Base-by-base conservation (phyloP, 1,140 invertebrate species). In the Orussus abietinus region DNA sequence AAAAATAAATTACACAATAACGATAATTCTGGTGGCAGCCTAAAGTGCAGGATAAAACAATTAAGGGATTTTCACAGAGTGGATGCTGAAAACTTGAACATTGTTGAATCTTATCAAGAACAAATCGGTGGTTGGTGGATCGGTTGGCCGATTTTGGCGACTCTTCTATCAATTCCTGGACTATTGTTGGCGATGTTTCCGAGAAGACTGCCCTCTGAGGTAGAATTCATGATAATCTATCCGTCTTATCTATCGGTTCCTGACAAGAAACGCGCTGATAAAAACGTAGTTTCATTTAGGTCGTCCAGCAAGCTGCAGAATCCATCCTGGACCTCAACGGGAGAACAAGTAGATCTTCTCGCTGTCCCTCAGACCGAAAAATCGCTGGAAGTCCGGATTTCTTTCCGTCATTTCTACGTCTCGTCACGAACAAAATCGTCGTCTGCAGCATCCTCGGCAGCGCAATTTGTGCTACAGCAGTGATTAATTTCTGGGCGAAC, bases 381-480 rank as follows among this genome's bases (percentile, higher is more conserved):
- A 64, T 63, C 45, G 44, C 60, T 29, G 62, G 55, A 2, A 66
- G 48, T 33, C 38, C 63, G 38, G 66, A 65, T 26, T 83, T 81
- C 51, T 66, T 75, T 18, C 59, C 71, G 29, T 80, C 79, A 0
- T 42, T 84, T 0, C 64, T 62, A 26, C 64, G 83, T 35, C 42
- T 86, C 0, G 51, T 83, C 2, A 75, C 55, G 17, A 85, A 84
- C 42, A 78, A 74, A 51, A 74, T 81, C 44, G 55, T 83, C 0
- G 67, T 83, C 34, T 66, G 75, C 19, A 84, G 82, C 49, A 67
- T 78, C 25, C 19, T 80, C 2, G 75, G 79, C 6, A 62, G 74
- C 5, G 66, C 76, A 29, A 77, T 82, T 38, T 75, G 80, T 45
- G 63, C 77, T 41, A 76, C 74, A 38, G 80, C 75, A 1, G 31